Evolutionary conservation across 1,140 invertebrate genomes (phyloP).

Genomic region (Trypoxylus dichotomus): DNA sequence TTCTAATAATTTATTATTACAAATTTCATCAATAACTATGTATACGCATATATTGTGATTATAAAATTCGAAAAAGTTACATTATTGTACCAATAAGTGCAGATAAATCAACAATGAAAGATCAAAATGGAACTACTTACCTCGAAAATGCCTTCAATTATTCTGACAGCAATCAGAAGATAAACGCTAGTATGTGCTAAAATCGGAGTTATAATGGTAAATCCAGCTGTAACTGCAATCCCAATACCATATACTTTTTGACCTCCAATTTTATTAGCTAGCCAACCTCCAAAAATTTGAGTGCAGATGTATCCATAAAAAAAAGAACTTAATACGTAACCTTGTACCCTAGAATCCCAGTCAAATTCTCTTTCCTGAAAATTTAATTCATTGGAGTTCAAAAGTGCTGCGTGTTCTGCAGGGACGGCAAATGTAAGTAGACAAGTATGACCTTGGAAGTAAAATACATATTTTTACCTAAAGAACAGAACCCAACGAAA

Average conservation of each 20-base stretch:
- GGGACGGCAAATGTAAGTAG: too few relatives aligned
- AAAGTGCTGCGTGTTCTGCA: too few relatives aligned
- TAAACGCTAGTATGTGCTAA: conserved; percentile 63
- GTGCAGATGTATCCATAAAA: conserved; percentile 30
- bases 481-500: too few relatives aligned
- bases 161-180: conserved; percentile 72
- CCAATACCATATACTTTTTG: conserved; percentile 27
- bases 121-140: conserved; percentile 54
- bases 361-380: conserved; percentile 24
- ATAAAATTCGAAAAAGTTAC: too few relatives aligned
- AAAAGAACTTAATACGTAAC: conserved; percentile 25
- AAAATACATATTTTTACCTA: too few relatives aligned
- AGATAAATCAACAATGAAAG: neutral
- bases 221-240: conserved; percentile 22
- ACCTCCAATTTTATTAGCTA: conserved; percentile 26
- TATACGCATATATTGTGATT: too few relatives aligned
- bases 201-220: conserved; percentile 25
- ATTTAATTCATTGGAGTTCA: neutral
- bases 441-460: neutral
- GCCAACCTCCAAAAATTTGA: conserved; percentile 26
- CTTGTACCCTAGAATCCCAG: conserved; percentile 26
- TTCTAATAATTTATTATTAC: too few relatives aligned
- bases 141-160: conserved; percentile 88
- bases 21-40: too few relatives aligned
- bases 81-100: too few relatives aligned